Base-by-base conservation (phyloP, 2,888 invertebrate genomes). In the Ommatoiulus sabulosus region DNA sequence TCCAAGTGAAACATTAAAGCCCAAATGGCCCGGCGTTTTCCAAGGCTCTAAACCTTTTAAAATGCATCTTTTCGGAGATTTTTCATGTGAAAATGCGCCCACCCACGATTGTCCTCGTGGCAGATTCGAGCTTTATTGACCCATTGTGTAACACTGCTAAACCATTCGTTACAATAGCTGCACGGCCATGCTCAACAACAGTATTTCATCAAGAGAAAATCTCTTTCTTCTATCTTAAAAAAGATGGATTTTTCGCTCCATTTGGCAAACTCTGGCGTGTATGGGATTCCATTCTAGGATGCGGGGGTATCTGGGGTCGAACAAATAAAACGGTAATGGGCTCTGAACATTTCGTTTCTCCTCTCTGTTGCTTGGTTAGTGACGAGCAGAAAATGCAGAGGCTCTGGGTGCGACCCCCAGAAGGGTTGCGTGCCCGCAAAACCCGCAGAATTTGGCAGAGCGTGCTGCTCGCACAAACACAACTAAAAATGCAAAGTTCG, bases 201-300 rank as follows among this genome's bases (percentile, higher is more conserved):
- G 46, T 46, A n/a, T 17, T 57, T n/a, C n/a, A n/a, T 57, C 57
- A 57, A n/a, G n/a, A 57, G 57, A n/a, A 5, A 57, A 57, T n/a
- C 17, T 57, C 57, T 52, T 52, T 52, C 52, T n/a, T 57, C n/a
- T 57, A 57, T 57, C 57, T 57, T 6, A 4, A n/a, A 57, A 57
- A 57, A 17, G 57, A 57, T 57, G 57, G 57, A 57, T 57, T 57
- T 52, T 57, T 57, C 57, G 57, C 57, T 57, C 57, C 57, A 57
- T 57, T 57, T 57, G 57, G n/a, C 57, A 57, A 57, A 57, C 57
- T 57, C n/a, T 35, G 35, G 57, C 12, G 57, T 57, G 17, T 57
- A 57, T 57, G 57, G 57, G 57, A 57, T n/a, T 57, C 48, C 48
- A 17, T 17, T 57, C 57, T 57, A 6, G n/a, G 57, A 4, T n/a